Base-by-base conservation (phyloP, 2,888 invertebrate species). In the Candidula unifasciata region DNA sequence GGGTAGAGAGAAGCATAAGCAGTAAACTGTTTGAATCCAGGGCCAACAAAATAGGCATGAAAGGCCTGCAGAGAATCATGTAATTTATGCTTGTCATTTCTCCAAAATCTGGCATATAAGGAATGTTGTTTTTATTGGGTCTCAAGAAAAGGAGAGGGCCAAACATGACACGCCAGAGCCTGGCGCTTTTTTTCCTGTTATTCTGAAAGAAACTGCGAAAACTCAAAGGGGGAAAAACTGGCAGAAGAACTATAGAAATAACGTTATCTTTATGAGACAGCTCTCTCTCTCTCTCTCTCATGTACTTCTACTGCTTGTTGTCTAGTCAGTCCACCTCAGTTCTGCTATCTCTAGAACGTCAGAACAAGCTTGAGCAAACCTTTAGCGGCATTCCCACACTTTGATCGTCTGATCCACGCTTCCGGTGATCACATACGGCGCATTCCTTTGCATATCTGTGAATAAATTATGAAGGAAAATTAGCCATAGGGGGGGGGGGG, bases 361-460 rank as follows among this genome's bases (percentile, higher is more conserved):
- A 33, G 71, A 21, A 44, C 5, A 16, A 37, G 27, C 30, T 16
- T 3, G 30, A 6, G 16, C 27, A 3, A 66, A 37, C 73, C 54
- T 68, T n/a, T 92, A 99, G 95, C 99, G 99, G 95, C 99, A 99
- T 95, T 99, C 99, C 99, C 99, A 99, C 93, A 99, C 97, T 96
- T 99, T 99, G 94, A 99, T 97, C 93, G 97, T 97, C 95, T 98
- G 98, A 96, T 99, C 99, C 92, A 99, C 99, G 95, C 99, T 98
- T 95, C 99, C 99, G 91, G 99, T 98, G 95, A 99, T 97, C 94
- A 99, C 99, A 95, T 96, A 99, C 91, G 99, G 99, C 95, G 97
- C 96, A 94, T 96, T 96, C 95, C 96, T 97, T 95, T 99, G 99
- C 96, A 99, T 99, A 97, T 99, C 99, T 99, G 95, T 80, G 96